Evolutionary conservation across 2,113 vertebrate species (phyloP).

Genomic region (Oplegnathus fasciatus): DNA sequence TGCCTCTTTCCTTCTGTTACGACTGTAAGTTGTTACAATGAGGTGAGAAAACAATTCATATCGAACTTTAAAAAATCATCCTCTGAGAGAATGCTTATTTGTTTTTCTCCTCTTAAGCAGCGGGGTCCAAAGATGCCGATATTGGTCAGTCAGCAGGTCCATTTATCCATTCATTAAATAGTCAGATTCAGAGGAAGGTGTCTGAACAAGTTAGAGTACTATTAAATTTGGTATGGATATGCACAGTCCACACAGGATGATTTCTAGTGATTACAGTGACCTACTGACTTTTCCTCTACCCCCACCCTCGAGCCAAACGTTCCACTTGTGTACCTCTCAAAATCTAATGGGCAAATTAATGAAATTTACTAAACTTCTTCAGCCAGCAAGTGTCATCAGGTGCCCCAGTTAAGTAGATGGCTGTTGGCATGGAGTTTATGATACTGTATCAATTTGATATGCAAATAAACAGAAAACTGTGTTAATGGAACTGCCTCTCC

Average conservation of each 20-base stretch:
- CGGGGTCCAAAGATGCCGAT: not conserved
- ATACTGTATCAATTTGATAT: slow-evolving; percentile 4
- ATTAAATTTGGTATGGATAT: not conserved
- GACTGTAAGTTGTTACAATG: not conserved
- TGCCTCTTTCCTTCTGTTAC: not conserved
- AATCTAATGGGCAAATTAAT: slow-evolving; percentile 12
- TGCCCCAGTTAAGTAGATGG: slow-evolving; percentile 11
- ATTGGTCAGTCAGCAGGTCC: slow-evolving; percentile 11
- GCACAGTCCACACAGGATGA: not conserved
- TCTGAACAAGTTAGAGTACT: not conserved
- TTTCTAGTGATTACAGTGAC: slow-evolving; percentile 4
- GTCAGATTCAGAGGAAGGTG: not conserved
- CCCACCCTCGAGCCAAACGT: not conserved
- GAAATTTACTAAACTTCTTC: slow-evolving; percentile 14
- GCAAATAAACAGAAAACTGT: slow-evolving; percentile 26
- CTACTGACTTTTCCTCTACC: slow-evolving; percentile 15
- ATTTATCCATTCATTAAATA: slow-evolving; percentile 10
- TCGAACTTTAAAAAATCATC: not conserved
- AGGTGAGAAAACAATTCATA: slow-evolving; percentile 2
- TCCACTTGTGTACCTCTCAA: slow-evolving; percentile 31
- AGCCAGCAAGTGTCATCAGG: slow-evolving; percentile 4
- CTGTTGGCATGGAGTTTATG: slow-evolving; percentile 1
- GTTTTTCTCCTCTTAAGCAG: not conserved
- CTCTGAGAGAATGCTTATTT: not conserved
- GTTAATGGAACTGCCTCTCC: slow-evolving; percentile 4